phyloP scores from a whole-genome alignment of 2,888 invertebrate genomes.

The Netelia virgata region DNA sequence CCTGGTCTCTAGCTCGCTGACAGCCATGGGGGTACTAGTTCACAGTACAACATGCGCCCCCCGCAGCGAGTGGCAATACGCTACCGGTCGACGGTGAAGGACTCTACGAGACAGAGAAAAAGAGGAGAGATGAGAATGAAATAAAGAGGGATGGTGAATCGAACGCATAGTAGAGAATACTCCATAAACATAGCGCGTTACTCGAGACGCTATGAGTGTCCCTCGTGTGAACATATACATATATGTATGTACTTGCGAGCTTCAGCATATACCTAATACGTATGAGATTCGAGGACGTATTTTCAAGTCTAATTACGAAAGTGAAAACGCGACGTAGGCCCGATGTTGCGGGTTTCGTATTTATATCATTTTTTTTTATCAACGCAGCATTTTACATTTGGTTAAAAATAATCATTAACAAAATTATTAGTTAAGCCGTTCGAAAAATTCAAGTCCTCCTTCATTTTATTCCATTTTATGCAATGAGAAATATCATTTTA shows the following conservation, averaged over 20 bases:
- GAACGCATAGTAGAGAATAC: slow-evolving; percentile 57
- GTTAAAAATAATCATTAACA: too few species aligned
- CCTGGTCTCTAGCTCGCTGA: slow-evolving; percentile 70
- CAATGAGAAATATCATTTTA: too few species aligned
- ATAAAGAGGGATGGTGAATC: slow-evolving; percentile 49
- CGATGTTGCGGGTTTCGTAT: not conserved
- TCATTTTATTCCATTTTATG: too few species aligned
- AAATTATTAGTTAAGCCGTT: too few species aligned
- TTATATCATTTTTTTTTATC: not conserved
- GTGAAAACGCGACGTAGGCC: not conserved
- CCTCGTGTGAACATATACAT: slow-evolving; percentile 78
- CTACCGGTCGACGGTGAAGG: slow-evolving; percentile 77
- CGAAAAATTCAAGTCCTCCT: too few species aligned
- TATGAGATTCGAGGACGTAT: slow-evolving; percentile 8
- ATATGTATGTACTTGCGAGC: slow-evolving; percentile 65
- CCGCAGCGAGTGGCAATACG: slow-evolving; percentile 81
- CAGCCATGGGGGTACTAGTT: slow-evolving; percentile 80
- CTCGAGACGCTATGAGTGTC: slow-evolving; percentile 72
- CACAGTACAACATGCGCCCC: slow-evolving; percentile 72
- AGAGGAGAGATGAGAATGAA: slow-evolving; percentile 31
- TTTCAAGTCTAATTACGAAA: slow-evolving; percentile 30
- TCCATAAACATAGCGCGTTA: slow-evolving; percentile 68
- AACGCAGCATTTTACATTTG: not conserved
- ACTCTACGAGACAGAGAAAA: slow-evolving; percentile 37
- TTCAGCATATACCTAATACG: slow-evolving; percentile 4